Conservation (phyloP, 2,113 vertebrate genomes). For the Cyprinodon tularosa region DNA sequence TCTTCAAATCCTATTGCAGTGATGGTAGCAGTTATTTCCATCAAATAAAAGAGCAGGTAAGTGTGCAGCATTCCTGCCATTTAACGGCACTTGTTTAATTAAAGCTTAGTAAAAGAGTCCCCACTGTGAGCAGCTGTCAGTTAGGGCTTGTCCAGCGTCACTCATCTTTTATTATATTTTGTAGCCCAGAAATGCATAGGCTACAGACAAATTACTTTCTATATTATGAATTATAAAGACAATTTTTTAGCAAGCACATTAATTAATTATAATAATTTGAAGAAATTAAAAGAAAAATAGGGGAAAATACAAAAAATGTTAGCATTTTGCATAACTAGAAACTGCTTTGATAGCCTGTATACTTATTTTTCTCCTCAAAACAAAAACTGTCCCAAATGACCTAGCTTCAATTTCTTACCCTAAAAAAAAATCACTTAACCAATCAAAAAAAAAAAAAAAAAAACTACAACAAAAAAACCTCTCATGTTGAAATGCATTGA, state of each 20-base stretch:
- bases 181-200: not conserved
- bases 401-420: not conserved
- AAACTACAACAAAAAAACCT: not conserved
- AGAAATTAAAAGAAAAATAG: not conserved
- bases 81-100: not conserved
- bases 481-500: not conserved
- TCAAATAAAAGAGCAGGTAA: not conserved
- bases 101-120: not conserved
- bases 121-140: not conserved
- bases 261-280: not conserved
- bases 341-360: not conserved
- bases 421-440: not conserved
- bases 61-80: not conserved
- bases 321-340: not conserved
- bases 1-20: not conserved
- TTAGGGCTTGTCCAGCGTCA: not conserved
- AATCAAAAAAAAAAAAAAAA: not conserved
- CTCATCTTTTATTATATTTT: not conserved
- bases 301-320: too few relatives aligned
- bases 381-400: not conserved
- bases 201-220: not conserved
- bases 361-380: not conserved
- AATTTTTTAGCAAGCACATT: not conserved
- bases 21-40: not conserved
- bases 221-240: not conserved